These are phyloP conservation scores for Gallinago solitaria DNA, from an alignment of 2,797 vertebrate genomes.

Conservation along the genomic window DNA sequence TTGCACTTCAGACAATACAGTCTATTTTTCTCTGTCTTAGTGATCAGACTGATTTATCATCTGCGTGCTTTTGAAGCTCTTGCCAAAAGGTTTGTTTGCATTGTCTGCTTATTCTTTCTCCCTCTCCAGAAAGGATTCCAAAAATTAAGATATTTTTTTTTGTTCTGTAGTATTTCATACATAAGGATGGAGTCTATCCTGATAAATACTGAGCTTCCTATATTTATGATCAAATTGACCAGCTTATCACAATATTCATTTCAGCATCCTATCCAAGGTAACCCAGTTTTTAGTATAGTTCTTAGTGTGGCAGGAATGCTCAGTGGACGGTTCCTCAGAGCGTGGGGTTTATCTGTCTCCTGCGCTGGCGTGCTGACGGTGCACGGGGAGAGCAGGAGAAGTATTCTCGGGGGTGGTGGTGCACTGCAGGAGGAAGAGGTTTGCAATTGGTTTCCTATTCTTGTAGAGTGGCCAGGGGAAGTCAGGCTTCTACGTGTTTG, in stretches of 20 bases:
- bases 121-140: neutral
- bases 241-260: neutral
- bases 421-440: neutral
- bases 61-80: neutral
- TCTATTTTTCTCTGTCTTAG: neutral
- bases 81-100: neutral
- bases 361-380: fast-evolving
- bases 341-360: neutral
- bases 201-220: neutral
- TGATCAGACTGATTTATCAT: neutral
- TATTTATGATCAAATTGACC: neutral
- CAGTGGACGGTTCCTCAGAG: neutral
- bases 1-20: neutral
- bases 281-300: neutral
- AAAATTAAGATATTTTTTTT: neutral
- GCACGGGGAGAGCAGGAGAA: neutral
- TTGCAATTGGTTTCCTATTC: neutral
- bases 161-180: neutral
- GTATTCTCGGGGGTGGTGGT: neutral
- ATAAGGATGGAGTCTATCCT: neutral
- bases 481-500: neutral
- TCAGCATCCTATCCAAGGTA: neutral
- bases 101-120: neutral
- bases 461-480: neutral
- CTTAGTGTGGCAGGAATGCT: neutral